These are phyloP conservation scores for Ephestia elutella DNA, from an alignment of 1,140 invertebrate genomes.

Conservation along the genomic window DNA sequence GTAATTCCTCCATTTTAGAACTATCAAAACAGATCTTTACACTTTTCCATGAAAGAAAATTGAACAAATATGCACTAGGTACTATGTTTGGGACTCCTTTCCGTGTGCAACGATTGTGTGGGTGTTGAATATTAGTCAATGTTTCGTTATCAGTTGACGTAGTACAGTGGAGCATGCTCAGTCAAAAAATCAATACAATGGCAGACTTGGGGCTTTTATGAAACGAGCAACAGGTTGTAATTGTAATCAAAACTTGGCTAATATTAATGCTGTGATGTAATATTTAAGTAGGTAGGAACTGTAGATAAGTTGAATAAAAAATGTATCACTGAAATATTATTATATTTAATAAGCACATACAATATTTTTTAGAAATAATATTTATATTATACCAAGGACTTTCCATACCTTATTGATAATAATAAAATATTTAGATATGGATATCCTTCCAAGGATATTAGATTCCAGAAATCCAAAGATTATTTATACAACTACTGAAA, in stretches of 20 bases:
- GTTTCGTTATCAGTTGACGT: slow-evolving; percentile 36
- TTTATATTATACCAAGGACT: too few relatives aligned
- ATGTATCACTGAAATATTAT: too few relatives aligned
- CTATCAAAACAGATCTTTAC: slow-evolving; percentile 26
- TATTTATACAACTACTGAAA: slow-evolving; percentile 12
- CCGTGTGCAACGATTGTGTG: slow-evolving; percentile 23
- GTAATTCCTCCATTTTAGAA: slow-evolving; percentile 85
- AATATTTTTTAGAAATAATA: too few relatives aligned
- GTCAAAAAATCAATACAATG: slow-evolving; percentile 46
- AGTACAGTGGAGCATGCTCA: slow-evolving; percentile 40
- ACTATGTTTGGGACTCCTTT: neutral
- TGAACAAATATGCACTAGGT: neutral
- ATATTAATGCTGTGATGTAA: slow-evolving; percentile 63
- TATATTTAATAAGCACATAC: too few relatives aligned
- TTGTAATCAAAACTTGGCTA: slow-evolving; percentile 46
- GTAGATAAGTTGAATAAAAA: too few relatives aligned
- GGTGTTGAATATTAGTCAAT: slow-evolving; percentile 21
- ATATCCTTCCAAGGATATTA: too few relatives aligned
- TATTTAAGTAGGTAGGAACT: neutral
- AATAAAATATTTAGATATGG: too few relatives aligned
- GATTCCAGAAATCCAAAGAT: too few relatives aligned
- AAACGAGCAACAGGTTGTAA: slow-evolving; percentile 36
- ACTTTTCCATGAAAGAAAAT: slow-evolving; percentile 4
- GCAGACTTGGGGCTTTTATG: slow-evolving; percentile 22
- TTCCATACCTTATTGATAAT: too few relatives aligned